phyloP scores from a whole-genome alignment of 2,113 vertebrate species.

The Ia io region DNA sequence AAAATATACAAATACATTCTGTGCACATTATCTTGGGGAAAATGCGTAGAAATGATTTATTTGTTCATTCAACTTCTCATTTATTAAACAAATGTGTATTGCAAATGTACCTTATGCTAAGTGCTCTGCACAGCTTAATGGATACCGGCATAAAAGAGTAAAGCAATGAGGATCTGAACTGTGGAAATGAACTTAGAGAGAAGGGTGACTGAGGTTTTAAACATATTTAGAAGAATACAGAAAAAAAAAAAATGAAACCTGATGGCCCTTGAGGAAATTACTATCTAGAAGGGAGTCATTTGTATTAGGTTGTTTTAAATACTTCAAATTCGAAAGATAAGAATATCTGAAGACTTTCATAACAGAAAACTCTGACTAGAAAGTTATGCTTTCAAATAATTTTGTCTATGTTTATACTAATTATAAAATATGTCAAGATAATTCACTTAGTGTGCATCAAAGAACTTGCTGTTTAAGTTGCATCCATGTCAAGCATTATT shows the following conservation, averaged over 20 bases:
- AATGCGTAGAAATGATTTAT: not conserved
- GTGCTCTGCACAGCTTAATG: not conserved
- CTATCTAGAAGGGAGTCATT: not conserved
- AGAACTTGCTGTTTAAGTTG: not conserved
- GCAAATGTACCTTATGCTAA: not conserved
- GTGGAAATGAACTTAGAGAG: not conserved
- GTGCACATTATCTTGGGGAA: not conserved
- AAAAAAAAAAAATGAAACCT: not conserved
- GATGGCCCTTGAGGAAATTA: not conserved
- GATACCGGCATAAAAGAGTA: not conserved
- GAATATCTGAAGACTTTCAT: constrained; percentile 5
- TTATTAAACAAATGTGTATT: not conserved
- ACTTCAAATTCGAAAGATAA: not conserved
- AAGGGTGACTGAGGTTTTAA: not conserved
- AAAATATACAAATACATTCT: not conserved
- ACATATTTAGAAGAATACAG: not conserved
- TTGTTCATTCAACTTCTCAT: not conserved
- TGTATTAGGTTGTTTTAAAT: not conserved
- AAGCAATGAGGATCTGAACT: not conserved
- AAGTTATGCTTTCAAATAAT: not conserved
- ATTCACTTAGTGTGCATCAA: not conserved
- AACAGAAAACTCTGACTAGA: not conserved
- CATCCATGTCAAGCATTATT: not conserved
- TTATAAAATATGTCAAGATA: constrained; percentile 3
- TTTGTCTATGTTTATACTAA: constrained; percentile 10